These are phyloP conservation scores for Anastatus disparis DNA, from an alignment of 1,140 invertebrate species.

Conservation along the genomic window DNA sequence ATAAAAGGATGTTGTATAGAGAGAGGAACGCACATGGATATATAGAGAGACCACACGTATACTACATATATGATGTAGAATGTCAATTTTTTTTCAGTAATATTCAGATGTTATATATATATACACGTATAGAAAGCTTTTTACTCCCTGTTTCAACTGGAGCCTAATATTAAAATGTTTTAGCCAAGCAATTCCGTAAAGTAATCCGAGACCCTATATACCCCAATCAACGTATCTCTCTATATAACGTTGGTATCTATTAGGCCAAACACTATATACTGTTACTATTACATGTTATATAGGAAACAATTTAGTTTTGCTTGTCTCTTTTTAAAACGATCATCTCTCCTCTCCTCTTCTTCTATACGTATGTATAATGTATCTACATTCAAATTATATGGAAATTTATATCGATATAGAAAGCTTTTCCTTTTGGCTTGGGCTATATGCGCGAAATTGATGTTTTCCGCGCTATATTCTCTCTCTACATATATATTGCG, in stretches of 20 bases:
- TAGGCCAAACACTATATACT: neutral
- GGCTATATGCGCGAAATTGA: conserved; percentile 8
- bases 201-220: too few species aligned
- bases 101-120: too few species aligned
- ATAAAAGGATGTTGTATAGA: neutral
- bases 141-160: too few species aligned
- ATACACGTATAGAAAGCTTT: too few species aligned
- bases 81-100: conserved; percentile 63
- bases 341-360: too few species aligned
- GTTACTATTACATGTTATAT: too few species aligned
- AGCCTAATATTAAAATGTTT: too few species aligned
- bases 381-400: conserved; percentile 39
- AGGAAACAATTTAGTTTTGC: conserved; percentile 10
- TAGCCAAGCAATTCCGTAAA: conserved; percentile 59
- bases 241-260: conserved; percentile 11
- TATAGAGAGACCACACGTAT: conserved; percentile 1
- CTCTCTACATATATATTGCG: too few species aligned
- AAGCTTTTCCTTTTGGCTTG: conserved; percentile 34
- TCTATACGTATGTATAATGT: neutral
- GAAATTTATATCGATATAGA: conserved; percentile 35
- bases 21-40: neutral
- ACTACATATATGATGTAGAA: too few species aligned
- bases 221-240: too few species aligned
- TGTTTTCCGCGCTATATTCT: conserved; percentile 30
- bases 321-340: too few species aligned